Conservation (phyloP, 2,888 invertebrate species). For the Acanthopleura granulata region DNA sequence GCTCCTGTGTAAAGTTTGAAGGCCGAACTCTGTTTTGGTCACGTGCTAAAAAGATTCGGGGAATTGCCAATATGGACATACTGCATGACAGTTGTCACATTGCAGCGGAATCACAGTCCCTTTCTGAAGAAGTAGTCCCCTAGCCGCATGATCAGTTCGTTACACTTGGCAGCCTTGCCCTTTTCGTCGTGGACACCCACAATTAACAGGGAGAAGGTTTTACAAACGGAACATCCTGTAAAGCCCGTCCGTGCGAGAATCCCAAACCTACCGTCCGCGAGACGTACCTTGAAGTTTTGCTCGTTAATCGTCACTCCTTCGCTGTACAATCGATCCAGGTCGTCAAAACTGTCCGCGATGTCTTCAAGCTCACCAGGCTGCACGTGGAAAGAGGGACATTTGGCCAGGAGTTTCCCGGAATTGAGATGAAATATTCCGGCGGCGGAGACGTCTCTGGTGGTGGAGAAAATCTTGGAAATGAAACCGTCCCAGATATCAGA, state of each 20-base stretch:
- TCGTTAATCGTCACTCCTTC: conserved; percentile 47
- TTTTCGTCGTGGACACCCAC: conserved; percentile 45
- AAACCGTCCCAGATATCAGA: conserved; percentile 48
- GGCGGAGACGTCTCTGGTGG: conserved; percentile 38
- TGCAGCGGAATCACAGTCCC: conserved; percentile 11
- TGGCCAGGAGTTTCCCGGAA: conserved; percentile 34
- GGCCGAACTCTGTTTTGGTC: no score
- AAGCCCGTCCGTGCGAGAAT: conserved; percentile 48
- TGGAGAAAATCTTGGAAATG: conserved; percentile 45
- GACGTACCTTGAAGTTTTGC: conserved; percentile 41
- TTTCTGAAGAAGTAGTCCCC: conserved; percentile 42
- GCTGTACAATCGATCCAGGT: conserved; percentile 35
- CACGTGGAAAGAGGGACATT: conserved; percentile 40
- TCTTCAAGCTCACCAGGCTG: conserved; percentile 39
- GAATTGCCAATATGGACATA: no score
- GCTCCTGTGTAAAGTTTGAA: no score
- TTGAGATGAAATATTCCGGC: conserved; percentile 47
- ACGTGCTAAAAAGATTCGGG: no score
- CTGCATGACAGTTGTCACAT: no score
- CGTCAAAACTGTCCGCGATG: conserved; percentile 36
- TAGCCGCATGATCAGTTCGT: conserved; percentile 56
- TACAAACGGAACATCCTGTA: conserved; percentile 51
- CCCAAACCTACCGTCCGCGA: conserved; percentile 56
- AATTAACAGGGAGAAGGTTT: conserved; percentile 47
- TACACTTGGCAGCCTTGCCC: conserved; percentile 41